Evolutionary conservation across 2,797 vertebrate species (phyloP).

Genomic region (Falco rusticolus): DNA sequence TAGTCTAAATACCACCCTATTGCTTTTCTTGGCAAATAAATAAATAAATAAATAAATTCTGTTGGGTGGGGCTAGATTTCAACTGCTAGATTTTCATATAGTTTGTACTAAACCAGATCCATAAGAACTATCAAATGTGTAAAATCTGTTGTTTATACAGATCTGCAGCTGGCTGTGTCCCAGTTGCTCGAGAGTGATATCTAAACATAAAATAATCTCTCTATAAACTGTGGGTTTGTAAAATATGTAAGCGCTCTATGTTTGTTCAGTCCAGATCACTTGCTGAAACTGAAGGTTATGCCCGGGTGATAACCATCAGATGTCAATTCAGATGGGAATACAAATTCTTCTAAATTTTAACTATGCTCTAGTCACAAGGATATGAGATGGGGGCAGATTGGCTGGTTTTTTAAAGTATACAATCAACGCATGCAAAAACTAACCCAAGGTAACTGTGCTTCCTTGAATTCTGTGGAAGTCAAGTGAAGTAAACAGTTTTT

Average conservation of each 20-base stretch:
- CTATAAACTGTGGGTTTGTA: conserved; percentile 75
- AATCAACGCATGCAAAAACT: not conserved
- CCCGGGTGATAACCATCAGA: conserved; percentile 33
- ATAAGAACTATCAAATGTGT: conserved; percentile 57
- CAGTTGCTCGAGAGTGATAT: conserved; percentile 73
- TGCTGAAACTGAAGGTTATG: conserved; percentile 43
- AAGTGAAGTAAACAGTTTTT: conserved; percentile 38
- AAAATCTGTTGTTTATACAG: conserved; percentile 76
- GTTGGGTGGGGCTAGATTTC: conserved; percentile 11
- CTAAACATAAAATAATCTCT: conserved; percentile 81
- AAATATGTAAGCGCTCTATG: conserved; percentile 68
- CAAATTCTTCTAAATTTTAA: conserved; percentile 4
- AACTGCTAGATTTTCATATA: conserved; percentile 50
- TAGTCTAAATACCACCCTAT: not conserved
- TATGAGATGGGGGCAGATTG: not conserved
- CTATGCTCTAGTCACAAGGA: not conserved
- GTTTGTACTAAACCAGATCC: conserved; percentile 39
- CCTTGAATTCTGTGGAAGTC: not conserved
- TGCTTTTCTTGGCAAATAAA: conserved; percentile 37
- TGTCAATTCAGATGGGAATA: not conserved
- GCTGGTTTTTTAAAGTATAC: not conserved
- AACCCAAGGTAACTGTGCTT: not conserved
- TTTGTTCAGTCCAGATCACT: conserved; percentile 60
- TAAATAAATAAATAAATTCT: not conserved
- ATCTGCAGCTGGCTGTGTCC: conserved; percentile 67